Conservation (phyloP, 2,888 invertebrate genomes). For the Cerastoderma edule region DNA sequence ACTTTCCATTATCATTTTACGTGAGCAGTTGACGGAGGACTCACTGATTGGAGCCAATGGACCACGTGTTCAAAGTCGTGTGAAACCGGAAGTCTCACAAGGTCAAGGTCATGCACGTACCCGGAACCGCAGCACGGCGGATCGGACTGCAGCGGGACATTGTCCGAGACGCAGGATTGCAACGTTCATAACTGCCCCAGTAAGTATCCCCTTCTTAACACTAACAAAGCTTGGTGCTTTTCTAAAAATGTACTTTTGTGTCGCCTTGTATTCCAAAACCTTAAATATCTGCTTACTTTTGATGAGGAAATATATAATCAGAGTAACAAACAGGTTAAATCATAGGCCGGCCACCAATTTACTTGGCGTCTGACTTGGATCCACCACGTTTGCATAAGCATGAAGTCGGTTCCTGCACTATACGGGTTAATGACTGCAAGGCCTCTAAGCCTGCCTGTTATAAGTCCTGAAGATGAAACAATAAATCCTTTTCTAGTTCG, state of each 20-base stretch:
- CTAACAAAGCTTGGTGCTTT: neutral
- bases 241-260: neutral
- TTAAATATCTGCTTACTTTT: neutral
- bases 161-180: conserved; percentile 11
- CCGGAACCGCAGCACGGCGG: conserved; percentile 33
- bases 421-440: too few relatives aligned
- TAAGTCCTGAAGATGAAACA: too few relatives aligned
- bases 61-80: conserved; percentile 24
- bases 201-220: neutral
- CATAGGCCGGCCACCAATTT: neutral
- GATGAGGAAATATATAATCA: neutral
- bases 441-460: too few relatives aligned
- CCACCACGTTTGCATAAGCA: neutral
- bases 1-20: too few relatives aligned
- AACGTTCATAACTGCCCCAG: conserved; percentile 38
- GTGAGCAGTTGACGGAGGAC: conserved; percentile 21
- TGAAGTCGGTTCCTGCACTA: too few relatives aligned
- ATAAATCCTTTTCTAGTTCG: too few relatives aligned
- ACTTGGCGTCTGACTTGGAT: neutral
- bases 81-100: conserved; percentile 19
- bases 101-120: conserved; percentile 17
- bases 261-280: neutral
- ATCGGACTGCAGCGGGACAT: conserved; percentile 19
- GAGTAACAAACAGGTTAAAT: neutral
- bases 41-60: conserved; percentile 18